Evolutionary conservation across 2,113 vertebrate species (phyloP), one percentile per base, ranked within the genome.

Genomic region (Osmerus mordax): DNA sequence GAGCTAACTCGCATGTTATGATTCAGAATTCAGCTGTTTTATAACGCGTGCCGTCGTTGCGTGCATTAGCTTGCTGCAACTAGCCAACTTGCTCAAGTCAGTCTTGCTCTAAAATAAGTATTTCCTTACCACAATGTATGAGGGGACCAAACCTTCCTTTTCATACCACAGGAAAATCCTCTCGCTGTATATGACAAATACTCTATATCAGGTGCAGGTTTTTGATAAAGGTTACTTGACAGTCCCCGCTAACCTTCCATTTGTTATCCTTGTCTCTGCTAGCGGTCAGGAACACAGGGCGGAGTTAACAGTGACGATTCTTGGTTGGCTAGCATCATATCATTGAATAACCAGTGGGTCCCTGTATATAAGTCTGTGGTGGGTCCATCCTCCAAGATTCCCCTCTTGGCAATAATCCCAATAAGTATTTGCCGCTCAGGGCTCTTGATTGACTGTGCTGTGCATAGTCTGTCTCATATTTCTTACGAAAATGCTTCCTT

Each of bases 151-250:
- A 7, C 58, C 61, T 60, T 36, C 68, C 73, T 85, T 86, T 58
- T 85, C 89, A 90, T 90, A 75, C 83, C 81, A 88, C 65, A 80
- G 64, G 58, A 21, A 61, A 19, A 29, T 4, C 29, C 63, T 65
- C 25, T 51, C 8, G 19, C 16, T 15, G 32, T 4, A 6, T 7
- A 3, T n/a, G 51, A 7, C 54, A 13, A 36, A 56, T 67, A 11
- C 53, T 19, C 15, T 9, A 2, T 56, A 56, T 23, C 23, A 6
- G 23, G 5, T 4, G 9, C 15, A 36, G 6, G 29, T 41, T 41
- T 11, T n/a, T 51, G 18, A 23, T 47, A 65, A n/a, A 21, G 9
- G n/a, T 47, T 19, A 19, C 28, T 3, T 60, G n/a, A 7, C 58
- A 60, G 11, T n/a, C 29, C 9, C 16, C 3, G 61, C 60, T 83